Percentiles rank a stretch among this genome's conserved stretches.
Conservation (phyloP, 2,113 vertebrate genomes). For the Colinus virginianus region DNA sequence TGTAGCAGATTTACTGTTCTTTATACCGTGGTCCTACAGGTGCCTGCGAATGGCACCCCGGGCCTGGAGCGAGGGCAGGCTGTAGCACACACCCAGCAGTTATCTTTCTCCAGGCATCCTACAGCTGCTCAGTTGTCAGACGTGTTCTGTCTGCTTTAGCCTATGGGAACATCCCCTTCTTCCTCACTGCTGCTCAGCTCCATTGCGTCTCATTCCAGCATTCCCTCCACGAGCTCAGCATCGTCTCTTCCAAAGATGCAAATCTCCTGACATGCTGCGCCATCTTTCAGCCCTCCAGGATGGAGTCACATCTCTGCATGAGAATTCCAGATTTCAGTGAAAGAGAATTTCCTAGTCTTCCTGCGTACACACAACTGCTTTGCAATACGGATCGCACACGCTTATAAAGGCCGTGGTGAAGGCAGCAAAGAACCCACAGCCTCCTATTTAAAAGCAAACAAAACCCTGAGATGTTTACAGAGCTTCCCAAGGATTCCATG, state of each 20-base stretch:
- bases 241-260: not conserved
- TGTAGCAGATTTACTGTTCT: not conserved
- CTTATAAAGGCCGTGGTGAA: not conserved
- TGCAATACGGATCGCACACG: not conserved
- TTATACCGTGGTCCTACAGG: not conserved
- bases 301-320: not conserved
- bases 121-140: not conserved
- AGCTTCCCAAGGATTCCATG: constrained; percentile 5
- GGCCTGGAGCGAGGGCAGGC: not conserved
- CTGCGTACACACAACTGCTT: not conserved
- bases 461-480: not conserved
- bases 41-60: fast-evolving
- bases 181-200: not conserved
- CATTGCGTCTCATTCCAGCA: not conserved
- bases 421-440: not conserved
- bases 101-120: not conserved
- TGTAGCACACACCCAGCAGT: not conserved
- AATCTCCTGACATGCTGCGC: not conserved
- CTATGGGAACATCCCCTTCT: not conserved
- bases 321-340: not conserved
- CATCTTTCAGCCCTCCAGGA: not conserved
- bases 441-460: not conserved
- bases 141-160: not conserved
- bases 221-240: not conserved
- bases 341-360: not conserved